Evolutionary conservation across 2,888 invertebrate species (phyloP), one percentile per base, ranked within the genome.

Genomic region (Merodon equestris): DNA sequence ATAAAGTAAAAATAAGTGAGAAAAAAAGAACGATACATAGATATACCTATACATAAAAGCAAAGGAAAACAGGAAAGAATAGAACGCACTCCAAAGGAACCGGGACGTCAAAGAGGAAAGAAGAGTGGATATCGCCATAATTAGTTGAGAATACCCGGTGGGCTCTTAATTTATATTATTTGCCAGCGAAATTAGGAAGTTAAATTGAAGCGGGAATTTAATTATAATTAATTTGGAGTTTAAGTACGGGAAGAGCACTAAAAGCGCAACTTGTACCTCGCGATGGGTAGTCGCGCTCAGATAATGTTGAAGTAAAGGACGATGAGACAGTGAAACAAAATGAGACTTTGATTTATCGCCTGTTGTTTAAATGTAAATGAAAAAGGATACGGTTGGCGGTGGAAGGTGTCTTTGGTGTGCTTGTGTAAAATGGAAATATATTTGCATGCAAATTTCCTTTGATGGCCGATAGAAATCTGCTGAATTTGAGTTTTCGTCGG

Each of bases 121-220:
- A 27, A 54, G 61, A 54, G 44, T 51, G 58, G 74, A 70, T 79
- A 73, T 79, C 70, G 58, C 70, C 50, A 64, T 74, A 79, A 79
- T 79, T 79, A 79, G 79, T 64, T 50, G 51, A 47, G 47, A 79
- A 63, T 64, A 64, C 64, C 64, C 79, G 10, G 47, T 70, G 74
- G 68, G 79, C 73, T 63, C 74, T 79, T 74, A 74, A 79, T 79
- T 79, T 79, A 67, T 73, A 74, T 79, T 79, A 79, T 79, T 79
- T 79, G 68, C 73, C 79, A 74, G 79, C 64, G 74, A 74, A 79
- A 79, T 64, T 79, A 63, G 64, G 58, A 74, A 79, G 50, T 79
- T 74, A 64, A 64, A 68, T 44, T 70, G 64, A 74, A 74, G 70
- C 68, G 68, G 51, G 79, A 74, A 70, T 74, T 79, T 79, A 79